These are phyloP conservation scores for Cherax destructor DNA, from an alignment of 1,140 invertebrate genomes.

Conservation along the genomic window DNA sequence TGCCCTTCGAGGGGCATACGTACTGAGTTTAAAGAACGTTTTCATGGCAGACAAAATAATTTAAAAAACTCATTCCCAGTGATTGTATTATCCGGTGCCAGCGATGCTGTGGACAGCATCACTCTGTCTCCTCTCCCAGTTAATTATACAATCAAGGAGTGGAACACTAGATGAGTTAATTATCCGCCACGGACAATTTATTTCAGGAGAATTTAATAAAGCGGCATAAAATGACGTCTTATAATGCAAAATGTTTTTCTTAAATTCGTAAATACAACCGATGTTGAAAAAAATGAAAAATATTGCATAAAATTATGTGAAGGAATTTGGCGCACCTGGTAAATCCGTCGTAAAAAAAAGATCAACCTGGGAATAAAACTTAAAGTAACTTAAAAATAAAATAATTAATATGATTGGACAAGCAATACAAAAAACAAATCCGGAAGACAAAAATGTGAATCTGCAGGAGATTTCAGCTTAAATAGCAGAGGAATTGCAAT, in stretches of 20 bases:
- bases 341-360: not conserved
- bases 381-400: not conserved
- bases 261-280: not conserved
- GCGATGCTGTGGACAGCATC: constrained; percentile 26
- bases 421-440: not conserved
- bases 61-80: not conserved
- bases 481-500: not conserved
- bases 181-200: constrained; percentile 5
- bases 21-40: not conserved
- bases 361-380: not conserved
- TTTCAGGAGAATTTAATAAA: constrained; percentile 26
- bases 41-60: constrained; percentile 2
- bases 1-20: not conserved
- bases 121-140: not conserved
- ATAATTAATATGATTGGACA: not conserved
- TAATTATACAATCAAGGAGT: not conserved
- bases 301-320: not conserved
- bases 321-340: not conserved
- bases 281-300: not conserved
- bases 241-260: constrained; percentile 17
- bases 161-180: constrained; percentile 8
- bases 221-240: not conserved
- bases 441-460: not conserved
- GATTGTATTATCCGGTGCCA: not conserved
- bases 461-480: not conserved